Evolutionary conservation across 2,888 invertebrate genomes (phyloP), one percentile per base, ranked within the genome.

Genomic region (Pogonocherus hispidulus): DNA sequence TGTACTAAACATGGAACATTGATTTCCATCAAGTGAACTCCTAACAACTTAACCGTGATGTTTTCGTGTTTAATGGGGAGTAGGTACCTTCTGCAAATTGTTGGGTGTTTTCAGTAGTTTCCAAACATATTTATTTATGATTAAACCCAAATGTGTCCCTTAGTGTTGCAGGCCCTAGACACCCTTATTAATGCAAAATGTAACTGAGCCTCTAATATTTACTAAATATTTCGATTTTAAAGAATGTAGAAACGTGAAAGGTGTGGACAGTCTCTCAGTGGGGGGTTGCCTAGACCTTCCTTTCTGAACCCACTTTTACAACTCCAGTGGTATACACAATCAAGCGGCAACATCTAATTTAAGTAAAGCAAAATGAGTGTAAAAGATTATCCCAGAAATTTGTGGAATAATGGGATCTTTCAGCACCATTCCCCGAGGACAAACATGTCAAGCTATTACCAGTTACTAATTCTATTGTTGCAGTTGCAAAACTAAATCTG

Each of bases 221-320:
- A 51, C 23, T n/a, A n/a, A n/a, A 49, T 49, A 49, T 2, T 14
- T 51, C 23, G 14, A 20, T 51, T 51, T 51, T 22, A 51, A n/a
- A 49, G 11, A 49, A 49, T 49, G 47, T 49, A 22, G 11, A 9
- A n/a, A 49, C 49, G 23, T 14, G 49, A 14, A 23, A 23, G 49
- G 49, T 51, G 49, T 51, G 22, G 49, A 51, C 49, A 51, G 49
- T 14, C 49, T 51, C 49, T 6, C 49, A 51, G 20, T 11, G n/a
- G 49, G 49, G 8, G 49, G 49, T n/a, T 23, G 16, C 1, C 8
- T 22, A 14, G 49, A 51, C 23, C 49, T 23, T 23, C 23, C 22
- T 22, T 11, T 49, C 4, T n/a, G 11, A 32, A 32, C 32, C 14
- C 2, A 14, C n/a, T 22, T 49, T 49, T 51, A 51, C 9, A 23